A percentile compares a stretch with the other conserved stretches of the same genome.
These are phyloP conservation scores for Oscheius sp. DNA, from an alignment of 2,888 invertebrate genomes.

Conservation along the genomic window DNA sequence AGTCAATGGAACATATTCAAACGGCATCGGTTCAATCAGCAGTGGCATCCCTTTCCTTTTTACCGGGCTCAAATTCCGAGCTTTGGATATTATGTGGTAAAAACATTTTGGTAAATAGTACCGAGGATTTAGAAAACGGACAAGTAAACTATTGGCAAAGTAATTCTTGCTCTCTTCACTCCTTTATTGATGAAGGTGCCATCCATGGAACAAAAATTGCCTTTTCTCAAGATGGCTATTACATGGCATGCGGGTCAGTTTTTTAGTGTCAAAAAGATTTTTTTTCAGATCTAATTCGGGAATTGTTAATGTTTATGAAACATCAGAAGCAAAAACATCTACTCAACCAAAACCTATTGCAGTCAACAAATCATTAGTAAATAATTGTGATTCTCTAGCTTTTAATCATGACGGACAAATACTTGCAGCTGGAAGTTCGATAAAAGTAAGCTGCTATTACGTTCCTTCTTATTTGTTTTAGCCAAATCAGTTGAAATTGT, in stretches of 20 bases:
- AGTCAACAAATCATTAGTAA: slow-evolving; percentile 43
- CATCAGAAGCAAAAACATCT: slow-evolving; percentile 31
- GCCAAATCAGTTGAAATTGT: slow-evolving; percentile 49
- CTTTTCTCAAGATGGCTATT: slow-evolving; percentile 49
- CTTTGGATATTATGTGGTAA: slow-evolving; percentile 47
- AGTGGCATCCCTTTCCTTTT: slow-evolving; percentile 41
- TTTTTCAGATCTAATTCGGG: slow-evolving; percentile 51
- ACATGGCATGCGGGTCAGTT: slow-evolving; percentile 47
- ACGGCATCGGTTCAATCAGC: slow-evolving; percentile 44
- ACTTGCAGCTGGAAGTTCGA: slow-evolving; percentile 43
- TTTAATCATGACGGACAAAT: slow-evolving; percentile 51
- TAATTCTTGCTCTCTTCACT: slow-evolving; percentile 34
- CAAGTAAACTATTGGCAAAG: slow-evolving; percentile 41
- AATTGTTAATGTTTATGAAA: slow-evolving; percentile 52
- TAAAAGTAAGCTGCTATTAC: slow-evolving; percentile 40
- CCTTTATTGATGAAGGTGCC: slow-evolving; percentile 52
- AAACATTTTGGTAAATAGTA: background rate
- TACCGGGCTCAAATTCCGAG: slow-evolving; percentile 42
- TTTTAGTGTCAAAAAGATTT: background rate
- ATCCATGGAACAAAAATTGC: slow-evolving; percentile 50
- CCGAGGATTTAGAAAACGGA: slow-evolving; percentile 46
- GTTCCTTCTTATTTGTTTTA: too few relatives aligned
- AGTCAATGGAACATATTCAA: slow-evolving; percentile 57
- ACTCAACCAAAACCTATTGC: slow-evolving; percentile 43
- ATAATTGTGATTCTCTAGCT: slow-evolving; percentile 41